These are phyloP conservation scores for Athrips mouffetella DNA, from an alignment of 2,888 invertebrate species.

Conservation along the genomic window DNA sequence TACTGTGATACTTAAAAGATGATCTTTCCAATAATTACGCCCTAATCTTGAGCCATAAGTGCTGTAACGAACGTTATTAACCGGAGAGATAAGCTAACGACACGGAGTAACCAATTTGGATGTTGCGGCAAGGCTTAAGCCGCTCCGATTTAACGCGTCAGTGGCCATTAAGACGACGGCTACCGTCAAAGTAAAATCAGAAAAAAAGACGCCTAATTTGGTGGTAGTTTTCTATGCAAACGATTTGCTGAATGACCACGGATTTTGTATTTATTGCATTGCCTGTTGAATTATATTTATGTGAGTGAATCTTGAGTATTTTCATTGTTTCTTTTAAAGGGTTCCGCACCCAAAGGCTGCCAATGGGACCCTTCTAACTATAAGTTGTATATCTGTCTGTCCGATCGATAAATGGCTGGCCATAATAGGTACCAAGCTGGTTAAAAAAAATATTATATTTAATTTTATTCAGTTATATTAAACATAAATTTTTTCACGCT, in stretches of 20 bases:
- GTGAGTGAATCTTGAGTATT: not conserved
- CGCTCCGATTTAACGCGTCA: constrained; percentile 48
- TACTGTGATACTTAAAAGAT: not conserved
- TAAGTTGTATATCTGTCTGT: too few relatives aligned
- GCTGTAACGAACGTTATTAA: constrained; percentile 25
- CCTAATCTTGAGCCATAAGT: constrained; percentile 5
- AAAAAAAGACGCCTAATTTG: constrained; percentile 46
- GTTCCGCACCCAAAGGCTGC: too few relatives aligned
- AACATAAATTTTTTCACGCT: too few relatives aligned
- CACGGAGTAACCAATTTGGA: constrained; percentile 50
- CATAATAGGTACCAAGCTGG: too few relatives aligned
- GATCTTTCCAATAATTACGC: constrained; percentile 17
- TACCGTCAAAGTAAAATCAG: constrained; percentile 48
- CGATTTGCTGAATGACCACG: constrained; percentile 33
- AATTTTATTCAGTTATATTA: too few relatives aligned
- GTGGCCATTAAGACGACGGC: constrained; percentile 48
- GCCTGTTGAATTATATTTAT: not conserved
- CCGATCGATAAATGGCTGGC: too few relatives aligned
- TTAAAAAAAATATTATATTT: too few relatives aligned
- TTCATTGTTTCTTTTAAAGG: too few relatives aligned
- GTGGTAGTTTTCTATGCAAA: constrained; percentile 49
- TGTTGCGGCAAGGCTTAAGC: constrained; percentile 49
- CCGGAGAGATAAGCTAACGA: constrained; percentile 48
- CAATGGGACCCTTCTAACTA: too few relatives aligned
- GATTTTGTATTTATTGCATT: constrained; percentile 29